phyloP scores from a whole-genome alignment of 37 sponge, comb jelly and placozoan species.

The Chondrosia reniformis region DNA sequence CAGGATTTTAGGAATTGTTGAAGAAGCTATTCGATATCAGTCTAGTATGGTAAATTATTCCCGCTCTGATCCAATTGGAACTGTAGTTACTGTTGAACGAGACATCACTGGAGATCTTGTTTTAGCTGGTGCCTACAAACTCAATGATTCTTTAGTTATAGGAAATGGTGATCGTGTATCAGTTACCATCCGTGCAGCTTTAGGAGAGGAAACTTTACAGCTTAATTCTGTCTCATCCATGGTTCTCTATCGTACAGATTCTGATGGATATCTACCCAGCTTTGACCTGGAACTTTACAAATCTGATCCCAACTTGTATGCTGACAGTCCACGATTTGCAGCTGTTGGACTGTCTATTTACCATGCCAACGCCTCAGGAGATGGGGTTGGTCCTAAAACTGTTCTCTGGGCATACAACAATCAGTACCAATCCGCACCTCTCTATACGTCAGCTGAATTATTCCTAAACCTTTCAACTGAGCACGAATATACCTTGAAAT shows the following conservation, averaged over 20 bases:
- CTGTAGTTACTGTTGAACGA: not conserved
- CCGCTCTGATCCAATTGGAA: slow-evolving; percentile 24
- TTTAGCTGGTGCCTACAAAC: slow-evolving; percentile 48
- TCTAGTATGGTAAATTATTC: not conserved
- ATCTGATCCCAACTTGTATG: not conserved
- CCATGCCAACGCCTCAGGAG: not conserved
- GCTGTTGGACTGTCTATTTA: slow-evolving; percentile 61
- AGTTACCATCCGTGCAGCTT: slow-evolving; percentile 36
- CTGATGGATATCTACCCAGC: slow-evolving; percentile 14
- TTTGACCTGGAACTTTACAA: slow-evolving; percentile 31
- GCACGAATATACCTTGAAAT: slow-evolving; percentile 37
- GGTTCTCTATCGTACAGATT: slow-evolving; percentile 39
- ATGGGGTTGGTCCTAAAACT: slow-evolving; percentile 7
- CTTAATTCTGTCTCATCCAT: slow-evolving; percentile 49
- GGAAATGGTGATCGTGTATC: slow-evolving; percentile 33
- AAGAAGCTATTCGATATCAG: slow-evolving; percentile 19
- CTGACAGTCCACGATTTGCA: not conserved
- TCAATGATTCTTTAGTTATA: not conserved
- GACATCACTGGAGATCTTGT: not conserved
- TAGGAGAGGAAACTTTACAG: slow-evolving; percentile 18
- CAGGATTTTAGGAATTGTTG: slow-evolving; percentile 13
- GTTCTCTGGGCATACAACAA: slow-evolving; percentile 50
- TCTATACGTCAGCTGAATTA: slow-evolving; percentile 18
- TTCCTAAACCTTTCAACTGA: slow-evolving; percentile 23
- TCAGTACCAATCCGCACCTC: not conserved